A percentile compares a stretch with the other conserved stretches of the same genome.
Evolutionary conservation across 2,797 vertebrate species (phyloP).

Genomic region (Dromococcyx pavoninus): DNA sequence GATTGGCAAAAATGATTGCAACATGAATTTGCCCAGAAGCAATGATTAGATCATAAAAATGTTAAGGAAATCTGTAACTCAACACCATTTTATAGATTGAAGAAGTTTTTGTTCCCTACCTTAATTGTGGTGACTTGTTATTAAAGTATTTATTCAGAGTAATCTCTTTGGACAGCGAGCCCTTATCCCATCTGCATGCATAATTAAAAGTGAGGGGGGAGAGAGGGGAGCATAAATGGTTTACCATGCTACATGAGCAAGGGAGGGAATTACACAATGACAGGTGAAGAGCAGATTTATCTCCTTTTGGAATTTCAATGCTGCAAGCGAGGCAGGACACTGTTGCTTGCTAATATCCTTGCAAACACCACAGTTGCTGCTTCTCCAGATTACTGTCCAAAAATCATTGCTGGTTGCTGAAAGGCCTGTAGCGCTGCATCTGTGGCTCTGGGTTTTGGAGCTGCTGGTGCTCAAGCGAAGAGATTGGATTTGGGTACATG

Average conservation of each 20-base stretch:
- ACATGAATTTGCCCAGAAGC: slow-evolving; percentile 74
- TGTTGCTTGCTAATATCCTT: slow-evolving; percentile 67
- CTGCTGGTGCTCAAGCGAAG: not conserved
- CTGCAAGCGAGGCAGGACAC: slow-evolving; percentile 56
- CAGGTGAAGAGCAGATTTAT: slow-evolving; percentile 62
- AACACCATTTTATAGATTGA: slow-evolving; percentile 71
- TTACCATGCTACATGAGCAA: slow-evolving; percentile 59
- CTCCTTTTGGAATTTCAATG: slow-evolving; percentile 66
- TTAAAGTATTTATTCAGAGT: slow-evolving; percentile 74
- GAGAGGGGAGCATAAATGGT: slow-evolving; percentile 53
- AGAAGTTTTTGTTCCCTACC: slow-evolving; percentile 66
- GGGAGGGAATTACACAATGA: slow-evolving; percentile 65
- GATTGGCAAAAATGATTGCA: slow-evolving; percentile 76
- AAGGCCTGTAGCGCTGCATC: slow-evolving; percentile 44
- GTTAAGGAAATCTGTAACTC: slow-evolving; percentile 75
- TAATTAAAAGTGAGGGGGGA: slow-evolving; percentile 69
- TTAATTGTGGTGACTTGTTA: slow-evolving; percentile 69
- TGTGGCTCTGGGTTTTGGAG: slow-evolving; percentile 40
- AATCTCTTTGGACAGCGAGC: slow-evolving; percentile 71
- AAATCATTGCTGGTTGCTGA: slow-evolving; percentile 34
- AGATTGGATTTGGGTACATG: slow-evolving; percentile 38
- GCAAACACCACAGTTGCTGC: slow-evolving; percentile 51
- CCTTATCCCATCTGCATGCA: slow-evolving; percentile 64
- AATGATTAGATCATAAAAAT: slow-evolving; percentile 73
- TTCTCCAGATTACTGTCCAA: slow-evolving; percentile 55